Evolutionary conservation across 2,113 vertebrate genomes (phyloP).

Genomic region (Lanius collurio): DNA sequence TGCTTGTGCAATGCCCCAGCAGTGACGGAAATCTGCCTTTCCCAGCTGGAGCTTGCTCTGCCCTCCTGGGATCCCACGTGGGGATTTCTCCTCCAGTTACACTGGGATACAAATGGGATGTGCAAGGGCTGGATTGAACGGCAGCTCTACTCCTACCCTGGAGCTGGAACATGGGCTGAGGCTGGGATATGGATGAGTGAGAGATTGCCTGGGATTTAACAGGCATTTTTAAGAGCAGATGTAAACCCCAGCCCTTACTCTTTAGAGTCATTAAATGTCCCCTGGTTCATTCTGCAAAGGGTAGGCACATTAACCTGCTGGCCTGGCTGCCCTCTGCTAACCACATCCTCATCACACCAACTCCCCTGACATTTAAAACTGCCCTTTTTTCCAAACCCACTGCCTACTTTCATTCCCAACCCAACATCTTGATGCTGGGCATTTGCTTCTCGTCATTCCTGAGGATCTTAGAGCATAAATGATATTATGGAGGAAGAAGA

Average conservation of each 20-base stretch:
- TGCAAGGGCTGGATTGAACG: not conserved
- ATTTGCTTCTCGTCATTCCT: not conserved
- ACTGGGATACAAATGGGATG: rapidly evolving
- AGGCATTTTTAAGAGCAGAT: not conserved
- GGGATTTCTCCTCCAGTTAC: not conserved
- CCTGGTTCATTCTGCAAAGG: constrained; percentile 30
- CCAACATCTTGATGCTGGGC: not conserved
- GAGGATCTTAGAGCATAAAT: not conserved
- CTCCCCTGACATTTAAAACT: constrained; percentile 55
- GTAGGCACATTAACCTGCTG: constrained; percentile 49
- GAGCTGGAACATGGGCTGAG: not conserved
- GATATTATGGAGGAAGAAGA: not conserved
- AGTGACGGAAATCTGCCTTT: rapidly evolving
- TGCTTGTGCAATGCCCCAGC: rapidly evolving
- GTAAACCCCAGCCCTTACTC: not conserved
- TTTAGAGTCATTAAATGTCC: not conserved
- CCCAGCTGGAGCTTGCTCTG: not conserved
- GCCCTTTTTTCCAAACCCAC: not conserved
- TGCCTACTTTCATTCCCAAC: not conserved
- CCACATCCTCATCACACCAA: constrained; percentile 20
- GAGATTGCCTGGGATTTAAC: not conserved
- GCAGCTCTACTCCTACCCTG: rapidly evolving
- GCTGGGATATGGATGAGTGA: not conserved
- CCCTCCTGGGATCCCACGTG: rapidly evolving
- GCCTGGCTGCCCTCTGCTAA: not conserved